Evolutionary conservation across 1,140 invertebrate species (phyloP), one percentile per base, ranked within the genome.

Genomic region (Episyrphus balteatus): DNA sequence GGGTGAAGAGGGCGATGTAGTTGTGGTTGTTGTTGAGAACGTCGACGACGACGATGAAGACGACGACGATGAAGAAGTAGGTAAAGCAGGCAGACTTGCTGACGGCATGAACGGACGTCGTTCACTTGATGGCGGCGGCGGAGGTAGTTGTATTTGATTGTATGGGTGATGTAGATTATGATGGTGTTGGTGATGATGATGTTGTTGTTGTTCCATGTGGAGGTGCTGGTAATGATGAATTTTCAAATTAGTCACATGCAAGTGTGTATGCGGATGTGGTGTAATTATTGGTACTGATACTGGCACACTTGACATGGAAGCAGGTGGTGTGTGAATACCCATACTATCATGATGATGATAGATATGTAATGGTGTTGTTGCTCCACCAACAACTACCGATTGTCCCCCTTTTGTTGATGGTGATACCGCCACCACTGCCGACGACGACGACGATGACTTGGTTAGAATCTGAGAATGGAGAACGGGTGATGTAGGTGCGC

Each of bases 1-100:
- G 12, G 14, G 14, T 36, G 34, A n/a, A n/a, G 34, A n/a, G 34
- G 14, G 10, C 3, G 34, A 15, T 36, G 12, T 36, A 36, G 14
- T n/a, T 36, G 12, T 36, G 10, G 14, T n/a, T 5, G 34, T n/a
- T 36, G 34, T 36, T 5, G 12, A n/a, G 34, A n/a, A 36, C 14
- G 34, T 6, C 12, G 14, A 36, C 14, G 34, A 36, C 12, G 34
- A n/a, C 12, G 34, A 19, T 11, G 46, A 17, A n/a, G 39, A 44
- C 11, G 46, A 17, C n/a, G 39, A 44, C 11, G 51, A 42, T 12
- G 57, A 47, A 38, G 43, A 30, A 48, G 54, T 51, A 42, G 50
- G 52, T 44, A 51, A 48, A 40, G 42, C 47, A 38, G 50, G 42
- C 44, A 48, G 46, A 48, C 46, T 39, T 44, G 33, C 32, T 38